Conservation (phyloP, 2,113 vertebrate genomes). For the Orientallactaga bullata region DNA sequence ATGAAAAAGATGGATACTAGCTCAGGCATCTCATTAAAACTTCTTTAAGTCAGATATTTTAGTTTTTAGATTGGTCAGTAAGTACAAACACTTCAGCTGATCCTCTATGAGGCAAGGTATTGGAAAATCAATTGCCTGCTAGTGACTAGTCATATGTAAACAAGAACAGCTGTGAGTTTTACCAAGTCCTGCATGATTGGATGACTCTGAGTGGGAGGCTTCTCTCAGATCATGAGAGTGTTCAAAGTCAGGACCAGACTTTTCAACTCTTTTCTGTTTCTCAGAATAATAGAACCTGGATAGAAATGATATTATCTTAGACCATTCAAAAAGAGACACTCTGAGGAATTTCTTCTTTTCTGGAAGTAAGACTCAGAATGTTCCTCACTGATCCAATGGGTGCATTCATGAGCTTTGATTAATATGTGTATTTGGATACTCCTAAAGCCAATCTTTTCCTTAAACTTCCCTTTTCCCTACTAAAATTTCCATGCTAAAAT, state of each 20-base stretch:
- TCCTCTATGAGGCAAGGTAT: neutral
- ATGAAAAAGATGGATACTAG: neutral
- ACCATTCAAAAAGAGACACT: neutral
- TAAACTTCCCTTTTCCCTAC: neutral
- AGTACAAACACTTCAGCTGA: neutral
- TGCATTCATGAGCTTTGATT: neutral
- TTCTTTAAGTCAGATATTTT: neutral
- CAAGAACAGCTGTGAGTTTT: neutral
- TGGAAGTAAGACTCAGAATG: neutral
- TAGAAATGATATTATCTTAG: neutral
- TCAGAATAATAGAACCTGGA: neutral
- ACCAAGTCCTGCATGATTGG: rapidly evolving
- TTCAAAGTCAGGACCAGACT: neutral
- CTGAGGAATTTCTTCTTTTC: neutral
- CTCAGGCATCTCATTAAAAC: neutral
- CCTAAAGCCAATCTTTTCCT: neutral
- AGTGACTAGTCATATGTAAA: neutral
- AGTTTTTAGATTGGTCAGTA: neutral
- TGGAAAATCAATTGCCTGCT: too few species aligned
- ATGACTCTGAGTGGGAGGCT: neutral
- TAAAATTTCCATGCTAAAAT: neutral
- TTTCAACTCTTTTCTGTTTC: neutral
- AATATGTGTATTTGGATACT: neutral
- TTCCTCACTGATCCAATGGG: neutral
- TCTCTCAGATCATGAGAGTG: too few species aligned